Conservation (phyloP, 2,113 vertebrate species). For the Sus scrofa region DNA sequence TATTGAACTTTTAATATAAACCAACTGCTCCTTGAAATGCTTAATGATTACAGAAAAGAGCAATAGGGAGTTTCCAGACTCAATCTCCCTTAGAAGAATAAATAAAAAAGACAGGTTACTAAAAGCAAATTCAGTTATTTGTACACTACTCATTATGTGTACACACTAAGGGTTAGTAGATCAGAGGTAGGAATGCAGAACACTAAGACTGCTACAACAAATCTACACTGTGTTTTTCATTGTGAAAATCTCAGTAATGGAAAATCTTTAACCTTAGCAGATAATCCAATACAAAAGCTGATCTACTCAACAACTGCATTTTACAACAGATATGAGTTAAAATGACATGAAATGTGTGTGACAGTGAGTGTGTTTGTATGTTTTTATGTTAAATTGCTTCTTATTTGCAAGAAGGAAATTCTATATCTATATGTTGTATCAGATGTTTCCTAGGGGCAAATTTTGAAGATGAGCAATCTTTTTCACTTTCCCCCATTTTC, state of each 20-base stretch:
- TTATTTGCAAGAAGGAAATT: neutral
- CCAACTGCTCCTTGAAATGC: slow-evolving; percentile 67
- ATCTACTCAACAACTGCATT: neutral
- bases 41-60: slow-evolving; percentile 67
- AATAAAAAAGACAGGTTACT: slow-evolving; percentile 60
- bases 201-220: rapidly evolving
- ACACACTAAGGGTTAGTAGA: neutral
- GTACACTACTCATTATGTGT: neutral
- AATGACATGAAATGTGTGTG: neutral
- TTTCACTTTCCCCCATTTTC: neutral
- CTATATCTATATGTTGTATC: neutral
- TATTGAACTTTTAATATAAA: slow-evolving; percentile 73
- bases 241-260: neutral
- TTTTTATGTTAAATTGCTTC: neutral
- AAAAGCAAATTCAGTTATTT: slow-evolving; percentile 61
- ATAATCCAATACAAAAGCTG: neutral
- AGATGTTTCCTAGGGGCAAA: neutral
- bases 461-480: neutral
- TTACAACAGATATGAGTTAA: slow-evolving; percentile 17
- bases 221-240: neutral
- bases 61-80: neutral
- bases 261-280: neutral
- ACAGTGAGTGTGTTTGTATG: neutral
- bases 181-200: slow-evolving; percentile 38
- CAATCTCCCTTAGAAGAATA: slow-evolving; percentile 64